phyloP scores from a whole-genome alignment of 2,888 invertebrate species.

The Eupelmus urozonus region DNA sequence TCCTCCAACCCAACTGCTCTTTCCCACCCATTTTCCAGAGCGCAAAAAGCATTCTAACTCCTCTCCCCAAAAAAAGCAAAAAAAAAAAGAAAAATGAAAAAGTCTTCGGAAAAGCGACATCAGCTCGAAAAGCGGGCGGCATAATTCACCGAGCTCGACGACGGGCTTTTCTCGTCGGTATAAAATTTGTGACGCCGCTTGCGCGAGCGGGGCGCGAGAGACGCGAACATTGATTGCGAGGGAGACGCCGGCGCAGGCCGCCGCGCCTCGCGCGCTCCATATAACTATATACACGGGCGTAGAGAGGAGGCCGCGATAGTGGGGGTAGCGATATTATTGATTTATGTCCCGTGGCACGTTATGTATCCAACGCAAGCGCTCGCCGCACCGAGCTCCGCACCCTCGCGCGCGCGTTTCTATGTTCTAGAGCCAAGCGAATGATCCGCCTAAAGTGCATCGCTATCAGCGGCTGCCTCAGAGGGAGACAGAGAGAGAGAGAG shows the following conservation, averaged over 20 bases:
- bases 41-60: too few relatives aligned
- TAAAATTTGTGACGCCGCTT: slow-evolving; percentile 63
- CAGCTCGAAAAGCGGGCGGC: too few relatives aligned
- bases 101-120: slow-evolving; percentile 1
- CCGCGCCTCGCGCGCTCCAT: background rate
- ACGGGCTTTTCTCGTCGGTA: slow-evolving; percentile 30
- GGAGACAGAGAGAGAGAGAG: background rate
- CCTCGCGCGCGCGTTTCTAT: too few relatives aligned
- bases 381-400: too few relatives aligned
- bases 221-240: slow-evolving; percentile 75
- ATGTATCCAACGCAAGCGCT: slow-evolving; percentile 53
- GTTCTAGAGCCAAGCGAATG: slow-evolving; percentile 61
- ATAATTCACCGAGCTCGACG: too few relatives aligned
- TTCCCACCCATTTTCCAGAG: too few relatives aligned
- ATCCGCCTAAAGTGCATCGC: slow-evolving; percentile 65
- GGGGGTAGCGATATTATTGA: slow-evolving; percentile 80
- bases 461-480: slow-evolving; percentile 39
- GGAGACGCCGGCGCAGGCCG: slow-evolving; percentile 68
- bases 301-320: slow-evolving; percentile 69
- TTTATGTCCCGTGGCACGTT: slow-evolving; percentile 79
- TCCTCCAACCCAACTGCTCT: too few relatives aligned
- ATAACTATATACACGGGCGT: background rate
- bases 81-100: slow-evolving; percentile 33
- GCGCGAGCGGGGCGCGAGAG: slow-evolving; percentile 27
- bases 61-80: background rate